Percentiles rank a stretch among this genome's conserved stretches.
phyloP scores from a whole-genome alignment of 2,888 invertebrate species.

The Asteroscopus sphinx region DNA sequence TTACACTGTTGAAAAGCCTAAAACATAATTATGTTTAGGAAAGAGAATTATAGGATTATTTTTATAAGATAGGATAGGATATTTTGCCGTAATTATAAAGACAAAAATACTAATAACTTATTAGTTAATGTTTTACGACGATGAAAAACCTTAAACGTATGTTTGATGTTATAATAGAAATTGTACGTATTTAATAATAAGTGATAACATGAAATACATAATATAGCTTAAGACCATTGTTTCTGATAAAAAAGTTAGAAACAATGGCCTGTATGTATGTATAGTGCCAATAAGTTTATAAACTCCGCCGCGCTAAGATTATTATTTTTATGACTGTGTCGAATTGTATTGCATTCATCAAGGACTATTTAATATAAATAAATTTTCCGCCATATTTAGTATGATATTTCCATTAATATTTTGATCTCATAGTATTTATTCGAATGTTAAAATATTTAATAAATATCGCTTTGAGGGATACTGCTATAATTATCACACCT shows the following conservation, averaged over 20 bases:
- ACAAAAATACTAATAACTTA: too few relatives aligned
- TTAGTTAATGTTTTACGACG: too few relatives aligned
- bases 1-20: too few relatives aligned
- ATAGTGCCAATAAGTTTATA: conserved; percentile 35
- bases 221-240: conserved; percentile 27
- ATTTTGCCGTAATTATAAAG: too few relatives aligned
- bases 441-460: too few relatives aligned
- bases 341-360: conserved; percentile 13
- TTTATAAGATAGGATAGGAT: too few relatives aligned
- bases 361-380: not conserved
- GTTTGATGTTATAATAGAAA: not conserved
- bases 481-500: too few relatives aligned
- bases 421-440: not conserved
- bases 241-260: conserved; percentile 13
- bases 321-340: conserved; percentile 18
- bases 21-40: too few relatives aligned
- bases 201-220: conserved; percentile 12
- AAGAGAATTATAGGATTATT: too few relatives aligned
- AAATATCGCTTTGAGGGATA: too few relatives aligned
- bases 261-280: conserved; percentile 31
- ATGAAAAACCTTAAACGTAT: not conserved
- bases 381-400: not conserved
- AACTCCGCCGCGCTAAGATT: conserved; percentile 29
- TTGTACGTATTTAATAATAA: conserved; percentile 18
- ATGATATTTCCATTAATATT: not conserved